Evolutionary conservation across 2,113 vertebrate species (phyloP), one percentile per base, ranked within the genome.

Genomic region (Rhagologus leucostigma): DNA sequence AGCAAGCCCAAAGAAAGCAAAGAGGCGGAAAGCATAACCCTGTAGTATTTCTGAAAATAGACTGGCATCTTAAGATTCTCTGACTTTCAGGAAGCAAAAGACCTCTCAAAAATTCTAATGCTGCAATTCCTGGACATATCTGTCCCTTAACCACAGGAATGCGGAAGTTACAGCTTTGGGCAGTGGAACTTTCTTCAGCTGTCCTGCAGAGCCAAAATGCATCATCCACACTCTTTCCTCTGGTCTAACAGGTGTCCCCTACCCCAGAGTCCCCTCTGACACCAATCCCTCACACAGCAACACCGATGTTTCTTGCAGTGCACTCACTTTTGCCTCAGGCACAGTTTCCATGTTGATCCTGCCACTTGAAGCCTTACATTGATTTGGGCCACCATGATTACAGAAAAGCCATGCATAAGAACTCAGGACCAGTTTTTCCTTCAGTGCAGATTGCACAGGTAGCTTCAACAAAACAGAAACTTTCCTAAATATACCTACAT

Each of bases 311-410:
- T 30, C 39, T 5, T 21, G 41, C 49, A 75, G 33, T 2, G 16
- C 23, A 24, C 10, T 26, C 0, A 0, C 17, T 59, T 67, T 17
- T 74, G 16, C 60, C 32, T 49, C 63, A 53, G 2, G 3, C 37
- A 59, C 7, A 11, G 24, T 33, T 42, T 71, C 53, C 65, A 20
- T 11, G 15, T 7, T 75, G 39, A 68, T 35, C 47, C 63, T 39
- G 41, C 33, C 27, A 59, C 11, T 8, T 9, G 26, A 73, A 77
- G 19, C 15, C 33, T 93, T n/a, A 20, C 13, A 52, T 3, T 30
- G 49, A 76, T 69, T 80, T 65, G 9, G 32, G 18, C 32, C 60
- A 55, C 18, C 7, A 26, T 3, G 9, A 65, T 46, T 47, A 74
- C 24, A 71, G 35, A 78, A 79, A 69, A 92, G 16, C 19, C 50